Evolutionary conservation across 2,797 vertebrate genomes (phyloP), one percentile per base, ranked within the genome.

Genomic region (Tenualosa ilisha): DNA sequence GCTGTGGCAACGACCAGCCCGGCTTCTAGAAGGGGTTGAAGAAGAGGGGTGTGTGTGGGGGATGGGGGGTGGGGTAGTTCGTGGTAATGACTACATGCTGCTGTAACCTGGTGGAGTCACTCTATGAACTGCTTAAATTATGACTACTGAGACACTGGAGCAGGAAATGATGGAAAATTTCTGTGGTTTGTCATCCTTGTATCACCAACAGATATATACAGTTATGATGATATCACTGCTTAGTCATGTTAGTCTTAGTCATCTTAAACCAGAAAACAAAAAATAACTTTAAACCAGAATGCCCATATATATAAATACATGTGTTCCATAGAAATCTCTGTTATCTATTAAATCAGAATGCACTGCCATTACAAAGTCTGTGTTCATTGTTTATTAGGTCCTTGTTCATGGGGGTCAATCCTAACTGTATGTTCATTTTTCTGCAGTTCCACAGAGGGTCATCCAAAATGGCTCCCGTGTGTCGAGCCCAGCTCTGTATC

Each of bases 381-480:
- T 11, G 51, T 53, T 53, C 6, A 2, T 13, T 53, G 12, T 53
- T 12, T 12, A 53, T 11, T 53, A 53, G 9, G 13, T 53, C 51
- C 13, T 53, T 53, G 2, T 56, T 24, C 15, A 17, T 82, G 49
- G 83, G 40, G 72, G 37, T 86, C 11, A 40, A 43, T 86, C 13
- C 81, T 88, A 82, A 75, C 54, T 11, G 46, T 40, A 20, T 81
- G 65, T 22, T 84, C 46, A 79, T 43, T 81, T 87, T 81, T 84
- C 85, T 82, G 2, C 87, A 99, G 98, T 98, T 94, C 95, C 98
- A 90, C 96, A 97, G 0, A 96, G 97, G 88, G 97, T 99, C 93
- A 98, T 99, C 92, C 97, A 98, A 92, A 99, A 99, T 63, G 97
- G 97, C 90, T 94, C 97, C 53, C 96, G 97, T 24, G 95, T 98